Conservation (phyloP, 2,888 invertebrate species). For the Sepioteuthis lessoniana region DNA sequence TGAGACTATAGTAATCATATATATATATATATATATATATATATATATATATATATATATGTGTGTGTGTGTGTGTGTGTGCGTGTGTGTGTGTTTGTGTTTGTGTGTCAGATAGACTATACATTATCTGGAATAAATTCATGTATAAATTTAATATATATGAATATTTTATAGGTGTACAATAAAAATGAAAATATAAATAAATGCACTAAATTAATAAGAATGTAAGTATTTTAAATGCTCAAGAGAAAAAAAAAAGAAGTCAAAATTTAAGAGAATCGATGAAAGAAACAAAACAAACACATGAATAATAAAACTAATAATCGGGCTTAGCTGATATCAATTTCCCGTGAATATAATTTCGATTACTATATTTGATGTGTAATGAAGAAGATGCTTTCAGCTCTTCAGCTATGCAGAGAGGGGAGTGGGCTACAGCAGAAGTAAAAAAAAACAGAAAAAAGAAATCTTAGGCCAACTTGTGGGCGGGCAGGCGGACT, state of each 20-base stretch:
- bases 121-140: neutral
- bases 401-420: neutral
- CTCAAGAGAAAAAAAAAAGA: neutral
- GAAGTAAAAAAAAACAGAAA: neutral
- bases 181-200: neutral
- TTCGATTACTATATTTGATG: neutral
- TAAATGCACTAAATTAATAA: neutral
- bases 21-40: neutral
- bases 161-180: neutral
- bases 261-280: neutral
- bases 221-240: too few species aligned
- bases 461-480: neutral
- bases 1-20: neutral
- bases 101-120: neutral
- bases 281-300: neutral
- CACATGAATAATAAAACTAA: neutral
- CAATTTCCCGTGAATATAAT: constrained; percentile 17
- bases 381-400: neutral
- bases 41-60: neutral
- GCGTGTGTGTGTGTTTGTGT: too few species aligned
- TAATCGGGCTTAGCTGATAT: neutral
- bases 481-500: constrained; percentile 7
- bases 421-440: neutral
- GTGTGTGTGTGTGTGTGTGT: neutral
- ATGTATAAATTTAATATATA: neutral